These are phyloP conservation scores for Blastobasis lacticolella DNA, from an alignment of 2,888 invertebrate species.

Conservation along the genomic window DNA sequence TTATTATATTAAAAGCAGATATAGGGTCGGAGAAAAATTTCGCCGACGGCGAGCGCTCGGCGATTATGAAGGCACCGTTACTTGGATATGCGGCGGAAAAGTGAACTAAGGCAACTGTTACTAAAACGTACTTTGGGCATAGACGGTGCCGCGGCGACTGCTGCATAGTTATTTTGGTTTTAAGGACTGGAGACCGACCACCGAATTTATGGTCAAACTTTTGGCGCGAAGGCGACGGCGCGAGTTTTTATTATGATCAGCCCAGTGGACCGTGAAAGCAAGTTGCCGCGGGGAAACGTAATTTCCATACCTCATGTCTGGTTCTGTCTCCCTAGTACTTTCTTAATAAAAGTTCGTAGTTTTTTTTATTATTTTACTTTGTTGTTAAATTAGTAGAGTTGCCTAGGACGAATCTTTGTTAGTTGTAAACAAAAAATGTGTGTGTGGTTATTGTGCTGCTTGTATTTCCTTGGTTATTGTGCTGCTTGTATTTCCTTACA, in stretches of 20 bases:
- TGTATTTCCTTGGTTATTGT: neutral
- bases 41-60: conserved; percentile 47
- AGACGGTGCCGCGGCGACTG: conserved; percentile 28
- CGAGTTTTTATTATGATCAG: conserved; percentile 76
- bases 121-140: neutral
- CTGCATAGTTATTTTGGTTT: conserved; percentile 23
- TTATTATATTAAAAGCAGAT: conserved; percentile 69
- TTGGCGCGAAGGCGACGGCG: conserved; percentile 68
- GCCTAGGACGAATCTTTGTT: neutral
- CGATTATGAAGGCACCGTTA: neutral
- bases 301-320: conserved; percentile 72
- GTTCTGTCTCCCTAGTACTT: conserved; percentile 64
- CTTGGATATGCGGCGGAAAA: conserved; percentile 14
- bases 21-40: conserved; percentile 45
- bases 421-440: too few species aligned
- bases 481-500: neutral
- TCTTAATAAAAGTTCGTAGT: conserved; percentile 61
- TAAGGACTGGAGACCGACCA: conserved; percentile 32
- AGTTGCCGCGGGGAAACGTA: conserved; percentile 65
- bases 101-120: neutral
- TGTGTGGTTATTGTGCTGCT: neutral
- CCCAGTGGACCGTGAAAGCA: conserved; percentile 75
- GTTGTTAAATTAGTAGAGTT: conserved; percentile 1
- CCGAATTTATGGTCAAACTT: conserved; percentile 76
- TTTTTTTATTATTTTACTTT: conserved; percentile 15